A percentile compares a stretch with the other conserved stretches of the same genome.
phyloP scores from a whole-genome alignment of 2,888 invertebrate species.

The Adelphocoris suturalis region DNA sequence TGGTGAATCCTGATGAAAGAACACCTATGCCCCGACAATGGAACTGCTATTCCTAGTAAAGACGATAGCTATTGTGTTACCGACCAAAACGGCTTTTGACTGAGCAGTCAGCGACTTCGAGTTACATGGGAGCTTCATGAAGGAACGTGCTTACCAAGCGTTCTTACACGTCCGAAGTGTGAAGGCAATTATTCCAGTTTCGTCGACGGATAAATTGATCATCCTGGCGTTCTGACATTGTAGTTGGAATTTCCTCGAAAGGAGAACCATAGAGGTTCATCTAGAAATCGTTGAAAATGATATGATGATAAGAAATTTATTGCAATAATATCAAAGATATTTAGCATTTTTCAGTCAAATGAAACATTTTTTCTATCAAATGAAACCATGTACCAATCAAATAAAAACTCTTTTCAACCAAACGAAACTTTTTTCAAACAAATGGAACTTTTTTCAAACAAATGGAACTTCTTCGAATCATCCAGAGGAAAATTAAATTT shows the following conservation, averaged over 20 bases:
- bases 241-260: not conserved
- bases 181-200: not conserved
- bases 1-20: not conserved
- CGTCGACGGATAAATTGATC: not conserved
- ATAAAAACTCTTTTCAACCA: too few relatives aligned
- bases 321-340: too few relatives aligned
- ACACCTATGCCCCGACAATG: not conserved
- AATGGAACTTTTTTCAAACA: too few relatives aligned
- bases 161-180: not conserved
- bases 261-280: too few relatives aligned
- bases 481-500: too few relatives aligned
- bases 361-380: too few relatives aligned
- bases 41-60: slow-evolving; percentile 27
- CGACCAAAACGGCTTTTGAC: slow-evolving; percentile 20
- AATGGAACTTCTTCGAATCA: too few relatives aligned
- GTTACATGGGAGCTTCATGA: not conserved
- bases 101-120: not conserved
- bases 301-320: too few relatives aligned
- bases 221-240: not conserved
- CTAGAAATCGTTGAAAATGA: too few relatives aligned
- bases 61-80: not conserved
- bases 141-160: not conserved
- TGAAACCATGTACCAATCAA: too few relatives aligned
- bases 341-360: too few relatives aligned
- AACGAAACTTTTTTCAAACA: too few relatives aligned